Evolutionary conservation across 1,140 invertebrate genomes (phyloP), one percentile per base, ranked within the genome.

Genomic region (Phocides pigmalion): DNA sequence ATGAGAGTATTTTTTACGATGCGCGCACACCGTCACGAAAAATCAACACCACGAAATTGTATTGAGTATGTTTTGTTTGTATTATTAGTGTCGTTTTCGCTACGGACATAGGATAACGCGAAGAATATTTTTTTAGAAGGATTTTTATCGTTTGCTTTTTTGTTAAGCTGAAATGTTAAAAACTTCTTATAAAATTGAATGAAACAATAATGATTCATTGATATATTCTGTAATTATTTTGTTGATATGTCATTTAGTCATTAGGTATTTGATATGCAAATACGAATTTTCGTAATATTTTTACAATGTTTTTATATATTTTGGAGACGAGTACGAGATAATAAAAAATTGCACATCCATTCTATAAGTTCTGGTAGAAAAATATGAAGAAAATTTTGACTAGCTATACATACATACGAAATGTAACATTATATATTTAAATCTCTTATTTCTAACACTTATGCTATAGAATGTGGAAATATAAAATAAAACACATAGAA

Each of bases 301-400:
- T 62, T 28, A 62, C 65, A 49, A 64, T 49, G 19, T 46, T 65
- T n/a, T 61, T 64, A 49, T 15, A 22, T 15, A 35, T 15, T 54
- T 62, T n/a, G n/a, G n/a, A 37, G 37, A 46, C 49, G 64, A 63
- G 44, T 68, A 25, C 25, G 28, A 25, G 39, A 54, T 63, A 70
- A 65, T 46, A 72, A 32, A 64, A 39, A 74, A 72, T 74, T 68
- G 74, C 77, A 81, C 73, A 75, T 73, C 64, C 69, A 58, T 68
- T 35, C 58, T 56, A 56, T 47, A 71, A 74, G 67, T 70, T 70
- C 64, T 71, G 62, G 79, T 87, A 84, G 82, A 87, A 87, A 87
- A 87, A 84, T 87, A 84, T 80, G 70, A 81, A 73, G 74, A 76
- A 82, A 73, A 80, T 79, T 85, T 79, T 84, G 70, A 77, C 70